Base-by-base conservation (phyloP, 53 echinoderm and acorn worm genomes). In the Echinometra lucunter region DNA sequence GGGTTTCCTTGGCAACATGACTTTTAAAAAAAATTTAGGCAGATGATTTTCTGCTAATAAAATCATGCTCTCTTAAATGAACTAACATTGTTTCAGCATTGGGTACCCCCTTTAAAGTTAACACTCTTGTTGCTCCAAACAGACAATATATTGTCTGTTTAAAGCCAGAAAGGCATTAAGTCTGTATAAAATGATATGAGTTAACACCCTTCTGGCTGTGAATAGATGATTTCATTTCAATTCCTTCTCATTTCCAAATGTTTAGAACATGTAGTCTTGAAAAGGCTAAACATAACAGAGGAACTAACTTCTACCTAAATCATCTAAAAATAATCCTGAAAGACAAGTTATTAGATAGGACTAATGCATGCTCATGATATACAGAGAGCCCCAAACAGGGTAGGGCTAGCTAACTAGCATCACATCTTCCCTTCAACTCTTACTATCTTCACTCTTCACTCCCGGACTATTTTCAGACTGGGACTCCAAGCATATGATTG, bases 401-500 rank as follows among this genome's bases (percentile, higher is more conserved):
- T 85, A 85, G 85, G 85, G 85, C 49, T 85, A 45, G 63, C n/a
- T n/a, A n/a, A n/a, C n/a, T n/a, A 56, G 82, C 49, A 47, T 85
- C 19, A 27, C 49, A 85, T 85, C 49, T 85, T 85, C 9, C 44
- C 85, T 45, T 81, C 44, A 44, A n/a, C 44, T 81, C 44, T 9
- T 40, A 85, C 85, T n/a, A 85, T 85, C 85, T 30, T 85, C 85
- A 85, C 45, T 85, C 85, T 28, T 85, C 85, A 85, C 63, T 53
- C 90, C 0, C 37, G 58, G 47, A 91, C 91, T 91, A 91, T 91
- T 91, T 91, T 91, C 70, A 91, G 91, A 28, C 25, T 6, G 66
- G 66, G 69, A 27, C 66, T 91, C 69, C 72, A 45, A 91, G 47
- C 69, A 44, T 45, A 34, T 91, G 91, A 91, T 45, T 67, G 45